Evolutionary conservation across 2,113 vertebrate genomes (phyloP), one percentile per base, ranked within the genome.

Genomic region (Carassius carassius): DNA sequence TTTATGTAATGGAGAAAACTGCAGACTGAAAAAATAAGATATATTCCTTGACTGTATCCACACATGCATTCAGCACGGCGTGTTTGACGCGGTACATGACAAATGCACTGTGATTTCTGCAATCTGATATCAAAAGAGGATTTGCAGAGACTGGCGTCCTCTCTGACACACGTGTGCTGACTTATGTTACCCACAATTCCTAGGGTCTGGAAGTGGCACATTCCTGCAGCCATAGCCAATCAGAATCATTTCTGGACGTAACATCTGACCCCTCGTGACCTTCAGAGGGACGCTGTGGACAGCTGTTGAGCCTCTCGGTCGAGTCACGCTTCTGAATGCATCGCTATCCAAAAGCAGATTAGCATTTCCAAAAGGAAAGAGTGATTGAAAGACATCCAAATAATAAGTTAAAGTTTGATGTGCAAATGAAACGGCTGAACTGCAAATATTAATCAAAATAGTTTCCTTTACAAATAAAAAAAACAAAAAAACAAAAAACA

Each of bases 51-150:
- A 8, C 8, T 3, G 2, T 7, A 56, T 56, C 54, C 17, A 2
- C 54, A 19, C 4, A 56, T 5, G 54, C 54, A 7, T 56, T 21
- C 6, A 56, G 54, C 51, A 19, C 5, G 51, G 17, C 51, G 2
- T 56, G 51, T 56, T 17, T 7, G 17, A 56, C 4, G 51, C 16
- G 13, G 16, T 56, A 56, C 54, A 56, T 19, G 29, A 32, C 7
- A 3, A 35, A 67, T 35, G 14, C 2, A 3, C 25, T 70, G 83
- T 47, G 84, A 83, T 75, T 17, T 81, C 84, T 1, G 83, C 90
- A 90, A 91, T 92, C 90, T 91, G 72, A 85, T 82, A 78, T 89
- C 63, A 76, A 70, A 84, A 86, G 78, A 79, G 82, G 89, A 87
- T 88, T 88, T 87, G 83, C 72, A 56, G 86, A 87, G 78, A 84